Conservation (phyloP, 2,797 vertebrate genomes). For the Bufotes viridis region DNA sequence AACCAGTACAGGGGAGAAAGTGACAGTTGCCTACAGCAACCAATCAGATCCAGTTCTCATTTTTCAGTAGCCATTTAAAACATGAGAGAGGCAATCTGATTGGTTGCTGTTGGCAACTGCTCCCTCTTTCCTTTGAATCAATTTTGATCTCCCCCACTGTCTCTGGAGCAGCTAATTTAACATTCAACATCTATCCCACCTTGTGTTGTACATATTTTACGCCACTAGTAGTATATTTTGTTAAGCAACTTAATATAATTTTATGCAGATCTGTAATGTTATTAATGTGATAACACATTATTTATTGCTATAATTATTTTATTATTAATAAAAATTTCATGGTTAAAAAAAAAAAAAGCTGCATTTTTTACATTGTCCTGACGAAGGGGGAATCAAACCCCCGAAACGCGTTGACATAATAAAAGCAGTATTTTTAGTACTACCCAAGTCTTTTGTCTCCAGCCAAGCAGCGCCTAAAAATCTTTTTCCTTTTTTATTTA, state of each 20-base stretch:
- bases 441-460: no score
- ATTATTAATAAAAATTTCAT: slow-evolving; percentile 60
- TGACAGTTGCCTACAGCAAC: neutral
- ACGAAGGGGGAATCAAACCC: no score
- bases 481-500: no score
- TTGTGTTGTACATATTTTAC: slow-evolving; percentile 75
- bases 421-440: no score
- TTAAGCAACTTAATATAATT: slow-evolving; percentile 72
- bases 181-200: slow-evolving; percentile 65
- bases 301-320: slow-evolving; percentile 70
- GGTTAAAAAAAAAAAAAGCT: no score
- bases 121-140: neutral
- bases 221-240: slow-evolving; percentile 71
- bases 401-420: no score
- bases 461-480: no score
- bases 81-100: neutral
- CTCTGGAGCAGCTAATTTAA: slow-evolving; percentile 70
- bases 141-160: slow-evolving; percentile 46
- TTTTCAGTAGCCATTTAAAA: neutral
- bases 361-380: no score
- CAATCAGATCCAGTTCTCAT: neutral
- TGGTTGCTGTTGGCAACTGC: neutral
- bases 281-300: slow-evolving; percentile 70
- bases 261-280: slow-evolving; percentile 73
- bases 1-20: neutral